These are phyloP conservation scores for Acanthisitta chloris DNA, from an alignment of 2,113 vertebrate species.

Conservation along the genomic window DNA sequence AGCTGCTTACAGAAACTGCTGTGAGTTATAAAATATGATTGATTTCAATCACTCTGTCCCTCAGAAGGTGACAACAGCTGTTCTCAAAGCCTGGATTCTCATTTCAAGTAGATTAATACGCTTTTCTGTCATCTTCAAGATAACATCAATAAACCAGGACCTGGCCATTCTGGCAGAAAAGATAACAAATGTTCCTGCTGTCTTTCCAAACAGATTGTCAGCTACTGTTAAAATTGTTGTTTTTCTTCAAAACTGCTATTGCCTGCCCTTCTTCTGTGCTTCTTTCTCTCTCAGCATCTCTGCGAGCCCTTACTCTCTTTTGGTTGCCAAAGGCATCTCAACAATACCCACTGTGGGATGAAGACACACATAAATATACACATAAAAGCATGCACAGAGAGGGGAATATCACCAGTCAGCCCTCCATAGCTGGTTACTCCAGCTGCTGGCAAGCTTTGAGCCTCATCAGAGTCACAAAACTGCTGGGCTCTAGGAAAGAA, in stretches of 20 bases:
- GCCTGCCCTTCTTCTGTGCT: neutral
- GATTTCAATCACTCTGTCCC: constrained; percentile 2
- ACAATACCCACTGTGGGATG: neutral
- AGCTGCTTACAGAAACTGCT: neutral
- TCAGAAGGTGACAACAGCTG: neutral
- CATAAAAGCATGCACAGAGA: neutral
- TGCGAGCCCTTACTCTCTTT: neutral
- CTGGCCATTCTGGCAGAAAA: constrained; percentile 8
- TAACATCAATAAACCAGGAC: constrained; percentile 41
- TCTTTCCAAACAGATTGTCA: constrained; percentile 10
- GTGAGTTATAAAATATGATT: constrained; percentile 1
- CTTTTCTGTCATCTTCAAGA: constrained; percentile 28
- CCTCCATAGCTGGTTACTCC: neutral
- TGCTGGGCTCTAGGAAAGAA: neutral
- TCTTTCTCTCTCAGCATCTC: neutral
- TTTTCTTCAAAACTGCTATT: constrained; percentile 18
- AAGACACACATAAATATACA: neutral
- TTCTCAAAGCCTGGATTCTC: constrained; percentile 19
- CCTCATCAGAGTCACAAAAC: fast-evolving
- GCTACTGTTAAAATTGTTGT: neutral
- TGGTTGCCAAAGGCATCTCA: neutral
- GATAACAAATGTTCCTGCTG: constrained; percentile 1
- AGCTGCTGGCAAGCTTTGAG: neutral
- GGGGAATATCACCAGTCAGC: neutral
- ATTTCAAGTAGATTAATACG: constrained; percentile 32